phyloP scores from a whole-genome alignment of 1,140 invertebrate species.

The Trachymyrmex cornetzi region DNA sequence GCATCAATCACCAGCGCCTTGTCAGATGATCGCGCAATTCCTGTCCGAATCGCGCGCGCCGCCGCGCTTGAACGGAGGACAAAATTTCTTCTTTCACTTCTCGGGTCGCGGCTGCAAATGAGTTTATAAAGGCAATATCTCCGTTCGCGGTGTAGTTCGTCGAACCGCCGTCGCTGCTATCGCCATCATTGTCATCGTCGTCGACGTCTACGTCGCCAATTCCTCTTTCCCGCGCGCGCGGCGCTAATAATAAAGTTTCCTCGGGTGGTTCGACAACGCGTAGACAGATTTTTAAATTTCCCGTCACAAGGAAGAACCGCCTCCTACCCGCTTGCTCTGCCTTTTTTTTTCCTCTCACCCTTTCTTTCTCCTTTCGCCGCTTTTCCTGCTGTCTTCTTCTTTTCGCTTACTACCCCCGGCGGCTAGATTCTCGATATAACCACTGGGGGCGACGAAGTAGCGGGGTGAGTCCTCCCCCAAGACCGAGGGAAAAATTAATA shows the following conservation, averaged over 20 bases:
- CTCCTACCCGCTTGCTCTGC: conserved; percentile 17
- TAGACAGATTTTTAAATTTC: conserved; percentile 87
- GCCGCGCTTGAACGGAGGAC: conserved; percentile 56
- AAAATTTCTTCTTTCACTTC: conserved; percentile 72
- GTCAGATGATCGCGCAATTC: conserved; percentile 69
- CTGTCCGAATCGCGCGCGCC: conserved; percentile 65
- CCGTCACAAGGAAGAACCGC: conserved; percentile 83
- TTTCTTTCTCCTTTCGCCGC: conserved; percentile 25
- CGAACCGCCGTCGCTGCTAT: conserved; percentile 68
- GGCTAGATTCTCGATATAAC: conserved; percentile 75
- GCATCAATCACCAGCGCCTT: conserved; percentile 76
- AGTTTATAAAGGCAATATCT: conserved; percentile 86
- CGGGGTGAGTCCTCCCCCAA: conserved; percentile 78
- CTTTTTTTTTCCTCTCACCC: conserved; percentile 19
- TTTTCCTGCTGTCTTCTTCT: conserved; percentile 52
- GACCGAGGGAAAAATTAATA: conserved; percentile 87
- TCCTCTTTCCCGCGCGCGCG: conserved; percentile 51
- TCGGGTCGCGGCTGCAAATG: conserved; percentile 84
- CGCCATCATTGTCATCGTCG: conserved; percentile 43
- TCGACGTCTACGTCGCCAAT: conserved; percentile 40
- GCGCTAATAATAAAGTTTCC: conserved; percentile 87
- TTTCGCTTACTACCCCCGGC: conserved; percentile 30
- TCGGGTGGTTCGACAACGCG: conserved; percentile 86
- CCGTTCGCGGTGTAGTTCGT: conserved; percentile 76
- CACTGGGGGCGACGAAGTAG: conserved; percentile 62